These are phyloP conservation scores for Cirrhinus mrigala DNA, from an alignment of 2,797 vertebrate species.

Conservation along the genomic window DNA sequence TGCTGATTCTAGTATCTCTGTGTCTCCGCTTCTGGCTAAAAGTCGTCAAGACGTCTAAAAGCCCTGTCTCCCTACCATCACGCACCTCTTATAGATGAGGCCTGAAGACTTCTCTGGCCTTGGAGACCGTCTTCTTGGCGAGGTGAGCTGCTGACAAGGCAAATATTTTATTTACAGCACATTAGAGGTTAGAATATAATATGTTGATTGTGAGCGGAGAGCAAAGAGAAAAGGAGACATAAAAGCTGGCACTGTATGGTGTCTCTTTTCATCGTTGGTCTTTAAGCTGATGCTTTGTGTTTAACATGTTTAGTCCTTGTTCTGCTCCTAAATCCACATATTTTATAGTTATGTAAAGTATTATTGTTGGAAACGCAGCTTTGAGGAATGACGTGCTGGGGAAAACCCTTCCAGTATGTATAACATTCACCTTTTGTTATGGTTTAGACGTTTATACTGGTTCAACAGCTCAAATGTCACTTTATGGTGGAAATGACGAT, in stretches of 20 bases:
- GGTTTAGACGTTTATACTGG: conserved; percentile 8
- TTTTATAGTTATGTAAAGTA: conserved; percentile 27
- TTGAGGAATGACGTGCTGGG: conserved; percentile 26
- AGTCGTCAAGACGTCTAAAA: conserved; percentile 50
- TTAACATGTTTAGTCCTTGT: conserved; percentile 23
- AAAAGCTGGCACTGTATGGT: conserved; percentile 3
- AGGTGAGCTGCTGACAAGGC: conserved; percentile 73
- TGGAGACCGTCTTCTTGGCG: conserved; percentile 41
- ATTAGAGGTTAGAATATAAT: conserved; percentile 67
- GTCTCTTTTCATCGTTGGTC: conserved; percentile 11
- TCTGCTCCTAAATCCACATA: conserved; percentile 7
- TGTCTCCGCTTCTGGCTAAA: conserved; percentile 40
- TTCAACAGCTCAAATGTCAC: conserved; percentile 38
- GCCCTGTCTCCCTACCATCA: conserved; percentile 36
- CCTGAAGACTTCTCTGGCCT: conserved; percentile 21
- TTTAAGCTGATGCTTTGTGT: conserved; percentile 31
- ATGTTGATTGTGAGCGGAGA: conserved; percentile 38
- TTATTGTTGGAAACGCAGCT: conserved; percentile 19
- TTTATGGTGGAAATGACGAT: conserved; percentile 15
- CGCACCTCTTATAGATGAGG: conserved; percentile 62
- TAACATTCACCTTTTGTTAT: conserved; percentile 37
- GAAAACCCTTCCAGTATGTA: conserved; percentile 31
- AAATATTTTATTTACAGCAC: conserved; percentile 76
- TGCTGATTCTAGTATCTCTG: conserved; percentile 67
- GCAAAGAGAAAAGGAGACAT: neutral